A percentile compares a stretch with the other conserved stretches of the same genome.
Evolutionary conservation across 2,113 vertebrate species (phyloP).

Genomic region (Eptesicus fuscus): DNA sequence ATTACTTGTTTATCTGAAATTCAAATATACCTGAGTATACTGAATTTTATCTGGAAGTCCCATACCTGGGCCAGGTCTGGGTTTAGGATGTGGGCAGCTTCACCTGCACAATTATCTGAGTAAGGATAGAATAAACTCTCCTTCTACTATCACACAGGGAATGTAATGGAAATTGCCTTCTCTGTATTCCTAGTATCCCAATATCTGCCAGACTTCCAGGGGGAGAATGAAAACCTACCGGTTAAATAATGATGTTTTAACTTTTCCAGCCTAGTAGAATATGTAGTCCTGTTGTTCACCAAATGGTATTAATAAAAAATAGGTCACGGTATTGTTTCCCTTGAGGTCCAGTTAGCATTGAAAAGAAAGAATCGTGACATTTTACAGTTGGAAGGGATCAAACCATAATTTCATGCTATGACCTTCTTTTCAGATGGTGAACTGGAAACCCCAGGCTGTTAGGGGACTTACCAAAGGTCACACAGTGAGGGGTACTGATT

Average conservation of each 20-base stretch:
- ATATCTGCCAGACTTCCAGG: background rate
- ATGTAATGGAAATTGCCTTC: background rate
- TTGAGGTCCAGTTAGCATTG: background rate
- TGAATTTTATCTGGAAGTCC: background rate
- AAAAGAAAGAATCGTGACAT: background rate
- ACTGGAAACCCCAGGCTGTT: background rate
- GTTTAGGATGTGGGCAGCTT: background rate
- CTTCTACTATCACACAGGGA: background rate
- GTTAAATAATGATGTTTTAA: background rate
- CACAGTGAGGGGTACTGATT: background rate
- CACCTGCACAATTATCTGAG: background rate
- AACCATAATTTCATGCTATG: background rate
- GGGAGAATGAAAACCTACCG: background rate
- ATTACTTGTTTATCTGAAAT: background rate
- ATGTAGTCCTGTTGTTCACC: background rate
- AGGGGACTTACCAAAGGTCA: background rate
- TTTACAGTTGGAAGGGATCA: background rate
- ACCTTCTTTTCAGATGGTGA: conserved; percentile 22
- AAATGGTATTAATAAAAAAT: background rate
- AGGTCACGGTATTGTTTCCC: background rate
- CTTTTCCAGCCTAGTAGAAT: background rate
- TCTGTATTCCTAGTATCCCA: background rate
- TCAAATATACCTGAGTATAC: background rate
- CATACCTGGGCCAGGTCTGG: background rate
- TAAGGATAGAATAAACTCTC: background rate